Conservation (phyloP, 2,113 vertebrate genomes). For the Perca flavescens region DNA sequence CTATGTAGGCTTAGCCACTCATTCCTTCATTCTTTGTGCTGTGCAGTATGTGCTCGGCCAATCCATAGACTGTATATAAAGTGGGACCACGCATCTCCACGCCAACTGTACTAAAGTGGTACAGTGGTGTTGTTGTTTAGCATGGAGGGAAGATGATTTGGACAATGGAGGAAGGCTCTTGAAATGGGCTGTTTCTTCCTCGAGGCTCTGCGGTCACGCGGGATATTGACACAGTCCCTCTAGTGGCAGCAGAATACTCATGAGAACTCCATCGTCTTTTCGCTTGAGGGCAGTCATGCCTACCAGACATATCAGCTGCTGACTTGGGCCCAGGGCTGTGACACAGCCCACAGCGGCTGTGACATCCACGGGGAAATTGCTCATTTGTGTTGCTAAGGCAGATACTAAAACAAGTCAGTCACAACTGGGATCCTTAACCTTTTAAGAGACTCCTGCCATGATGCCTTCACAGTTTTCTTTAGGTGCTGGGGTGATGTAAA, state of each 20-base stretch:
- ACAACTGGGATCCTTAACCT: slow-evolving; percentile 1
- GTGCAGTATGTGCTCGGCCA: background rate
- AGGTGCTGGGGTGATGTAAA: background rate
- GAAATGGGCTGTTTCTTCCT: slow-evolving; percentile 14
- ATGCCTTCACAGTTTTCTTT: background rate
- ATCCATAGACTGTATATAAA: background rate
- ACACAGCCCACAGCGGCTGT: background rate
- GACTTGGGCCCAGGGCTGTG: slow-evolving; percentile 5
- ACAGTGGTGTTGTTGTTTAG: background rate
- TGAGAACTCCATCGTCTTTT: background rate
- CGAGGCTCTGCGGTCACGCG: background rate
- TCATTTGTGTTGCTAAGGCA: slow-evolving; percentile 7
- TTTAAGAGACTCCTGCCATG: background rate
- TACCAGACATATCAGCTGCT: slow-evolving; percentile 8
- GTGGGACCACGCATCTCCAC: no score
- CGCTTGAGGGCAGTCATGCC: slow-evolving; percentile 24
- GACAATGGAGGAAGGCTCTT: background rate
- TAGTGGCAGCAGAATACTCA: slow-evolving; percentile 22
- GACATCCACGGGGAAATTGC: slow-evolving; percentile 18
- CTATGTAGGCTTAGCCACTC: background rate
- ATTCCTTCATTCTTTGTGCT: background rate
- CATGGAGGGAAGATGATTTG: background rate
- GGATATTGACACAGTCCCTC: slow-evolving; percentile 11
- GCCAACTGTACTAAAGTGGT: no score
- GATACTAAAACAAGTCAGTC: slow-evolving; percentile 15